Percentiles rank a stretch among this genome's conserved stretches.
Conservation (phyloP, 2,113 vertebrate genomes). For the Cisticola juncidis region DNA sequence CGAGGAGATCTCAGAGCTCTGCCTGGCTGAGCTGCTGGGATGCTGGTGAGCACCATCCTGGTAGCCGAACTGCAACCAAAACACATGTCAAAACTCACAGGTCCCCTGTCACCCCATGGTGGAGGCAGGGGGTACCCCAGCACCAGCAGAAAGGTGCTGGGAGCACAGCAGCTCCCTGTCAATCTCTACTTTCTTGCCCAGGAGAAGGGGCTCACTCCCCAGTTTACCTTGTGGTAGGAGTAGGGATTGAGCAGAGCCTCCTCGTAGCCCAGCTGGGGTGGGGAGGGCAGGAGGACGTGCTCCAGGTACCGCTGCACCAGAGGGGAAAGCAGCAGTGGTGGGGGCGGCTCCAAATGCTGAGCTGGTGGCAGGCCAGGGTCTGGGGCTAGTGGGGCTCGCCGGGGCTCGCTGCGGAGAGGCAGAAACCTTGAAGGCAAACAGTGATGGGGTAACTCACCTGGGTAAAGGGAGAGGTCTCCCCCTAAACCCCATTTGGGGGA, state of each 20-base stretch:
- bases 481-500: too few relatives aligned
- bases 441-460: not conserved
- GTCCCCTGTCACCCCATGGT: not conserved
- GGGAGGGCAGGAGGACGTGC: conserved; percentile 82
- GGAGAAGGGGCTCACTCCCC: rapidly evolving
- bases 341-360: conserved; percentile 3
- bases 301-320: conserved; percentile 84
- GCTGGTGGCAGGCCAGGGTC: not conserved
- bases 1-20: conserved; percentile 45
- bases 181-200: not conserved
- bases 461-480: not conserved
- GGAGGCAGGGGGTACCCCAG: not conserved
- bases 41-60: conserved; percentile 75
- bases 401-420: not conserved
- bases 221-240: conserved; percentile 84
- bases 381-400: rapidly evolving
- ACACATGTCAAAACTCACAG: not conserved
- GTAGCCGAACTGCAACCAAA: conserved; percentile 80
- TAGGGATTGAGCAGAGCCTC: conserved; percentile 85
- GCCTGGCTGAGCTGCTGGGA: conserved; percentile 1
- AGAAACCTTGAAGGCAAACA: conserved; percentile 16
- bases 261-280: conserved; percentile 78
- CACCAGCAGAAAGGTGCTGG: not conserved
- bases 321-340: conserved; percentile 18
- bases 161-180: not conserved